Evolutionary conservation across 2,797 vertebrate genomes (phyloP), one percentile per base, ranked within the genome.

Genomic region (Thalassophryne amazonica): DNA sequence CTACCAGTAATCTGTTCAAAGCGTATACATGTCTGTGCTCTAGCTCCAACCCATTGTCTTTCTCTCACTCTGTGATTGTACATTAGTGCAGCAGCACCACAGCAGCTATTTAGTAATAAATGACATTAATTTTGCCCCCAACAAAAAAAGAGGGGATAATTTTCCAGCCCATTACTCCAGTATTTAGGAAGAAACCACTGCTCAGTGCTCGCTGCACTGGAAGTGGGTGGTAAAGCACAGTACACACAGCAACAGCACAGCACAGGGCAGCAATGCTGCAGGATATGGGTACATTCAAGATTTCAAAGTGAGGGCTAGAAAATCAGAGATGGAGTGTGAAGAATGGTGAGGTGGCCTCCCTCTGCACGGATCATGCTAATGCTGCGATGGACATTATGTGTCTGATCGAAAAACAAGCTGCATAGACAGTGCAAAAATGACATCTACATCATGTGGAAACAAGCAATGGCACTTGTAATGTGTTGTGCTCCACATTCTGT

Each of bases 81-180:
- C 15, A 16, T 39, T 55, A 62, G 24, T 55, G 56, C 41, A 33
- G 60, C 58, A 41, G 52, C n/a, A n/a, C n/a, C n/a, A n/a, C 59
- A 38, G 63, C 62, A 72, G 73, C 73, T 78, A 80, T 75, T 83
- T 84, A 69, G 64, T 86, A 84, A 87, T 85, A 77, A 86, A 85
- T 81, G 74, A 51, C 64, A 36, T 71, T 84, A 85, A 87, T 86
- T 82, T 76, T 19, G 12, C 49, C 61, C 54, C 49, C 39, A 50
- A 77, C 53, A 69, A 73, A 78, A 72, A 71, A 61, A 12, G n/a
- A n/a, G 57, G 55, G 65, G 35, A 78, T 81, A 43, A 82, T 88
- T 89, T 89, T 87, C 86, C 83, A 85, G 76, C 32, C 78, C 85
- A 86, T 87, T 90, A 86, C 78, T 64, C 61, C 70, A 54, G 20